phyloP scores from a whole-genome alignment of 2,888 invertebrate species.

The Dolomedes plantarius region DNA sequence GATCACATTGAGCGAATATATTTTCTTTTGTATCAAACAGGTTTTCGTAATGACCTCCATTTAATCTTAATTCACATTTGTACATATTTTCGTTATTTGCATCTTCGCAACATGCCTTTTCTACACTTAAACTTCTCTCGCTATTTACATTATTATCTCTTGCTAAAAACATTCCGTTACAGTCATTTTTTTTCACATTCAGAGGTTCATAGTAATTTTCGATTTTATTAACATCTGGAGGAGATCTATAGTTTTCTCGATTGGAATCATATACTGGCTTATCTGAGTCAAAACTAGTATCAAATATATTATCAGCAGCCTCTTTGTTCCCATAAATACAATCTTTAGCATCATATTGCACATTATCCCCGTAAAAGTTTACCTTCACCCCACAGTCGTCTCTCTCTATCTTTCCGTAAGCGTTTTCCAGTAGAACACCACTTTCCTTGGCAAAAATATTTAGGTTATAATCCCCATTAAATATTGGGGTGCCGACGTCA shows the following conservation, averaged over 20 bases:
- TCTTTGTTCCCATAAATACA: neutral
- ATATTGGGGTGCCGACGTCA: slow-evolving; percentile 26
- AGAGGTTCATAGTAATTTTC: slow-evolving; percentile 21
- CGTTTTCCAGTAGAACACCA: slow-evolving; percentile 48
- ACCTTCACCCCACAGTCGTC: slow-evolving; percentile 58
- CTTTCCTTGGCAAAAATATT: slow-evolving; percentile 57
- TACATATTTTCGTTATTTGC: neutral
- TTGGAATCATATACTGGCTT: slow-evolving; percentile 9
- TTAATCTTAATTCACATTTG: slow-evolving; percentile 37
- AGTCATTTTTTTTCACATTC: neutral
- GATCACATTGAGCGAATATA: slow-evolving; percentile 53
- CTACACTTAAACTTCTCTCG: neutral
- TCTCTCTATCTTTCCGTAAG: slow-evolving; percentile 48
- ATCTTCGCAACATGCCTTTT: neutral
- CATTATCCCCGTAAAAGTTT: slow-evolving; percentile 46
- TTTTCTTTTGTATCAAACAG: slow-evolving; percentile 57
- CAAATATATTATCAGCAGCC: slow-evolving; percentile 7
- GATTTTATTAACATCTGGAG: neutral
- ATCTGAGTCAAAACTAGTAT: slow-evolving; percentile 17
- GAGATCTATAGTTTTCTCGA: neutral
- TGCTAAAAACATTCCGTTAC: neutral
- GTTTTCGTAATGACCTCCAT: slow-evolving; percentile 47
- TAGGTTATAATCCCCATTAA: slow-evolving; percentile 32
- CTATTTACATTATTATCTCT: neutral
- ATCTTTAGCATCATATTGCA: slow-evolving; percentile 28